phyloP scores from a whole-genome alignment of 2,888 invertebrate genomes.

The Cryptophagus acutangulus region DNA sequence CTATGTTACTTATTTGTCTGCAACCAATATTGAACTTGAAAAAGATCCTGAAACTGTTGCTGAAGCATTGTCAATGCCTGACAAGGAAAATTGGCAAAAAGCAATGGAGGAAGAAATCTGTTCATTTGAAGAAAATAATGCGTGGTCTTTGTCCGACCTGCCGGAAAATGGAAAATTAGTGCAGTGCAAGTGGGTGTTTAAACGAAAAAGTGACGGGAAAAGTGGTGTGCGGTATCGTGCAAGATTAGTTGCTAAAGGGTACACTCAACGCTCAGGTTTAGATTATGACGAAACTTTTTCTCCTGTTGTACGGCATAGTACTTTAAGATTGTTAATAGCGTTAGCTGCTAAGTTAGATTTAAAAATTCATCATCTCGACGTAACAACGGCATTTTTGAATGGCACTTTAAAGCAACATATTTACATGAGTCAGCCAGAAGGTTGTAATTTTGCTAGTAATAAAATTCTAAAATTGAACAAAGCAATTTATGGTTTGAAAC shows the following conservation, averaged over 20 bases:
- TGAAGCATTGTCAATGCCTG: constrained; percentile 27
- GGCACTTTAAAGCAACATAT: constrained; percentile 21
- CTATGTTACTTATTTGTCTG: neutral
- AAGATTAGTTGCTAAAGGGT: constrained; percentile 20
- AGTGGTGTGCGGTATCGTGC: constrained; percentile 11
- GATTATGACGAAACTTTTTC: constrained; percentile 19
- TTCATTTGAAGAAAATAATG: constrained; percentile 31
- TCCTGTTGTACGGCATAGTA: constrained; percentile 22
- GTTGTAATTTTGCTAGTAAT: constrained; percentile 16
- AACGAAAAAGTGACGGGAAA: constrained; percentile 13
- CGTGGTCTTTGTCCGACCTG: constrained; percentile 30
- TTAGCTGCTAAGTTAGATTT: constrained; percentile 22
- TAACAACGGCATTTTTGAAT: constrained; percentile 27
- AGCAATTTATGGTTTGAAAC: constrained; percentile 18
- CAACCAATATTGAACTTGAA: constrained; percentile 2
- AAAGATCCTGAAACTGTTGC: constrained; percentile 17
- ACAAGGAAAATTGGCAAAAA: constrained; percentile 22
- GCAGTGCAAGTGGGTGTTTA: constrained; percentile 21
- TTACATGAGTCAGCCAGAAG: constrained; percentile 23
- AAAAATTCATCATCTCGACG: constrained; percentile 22
- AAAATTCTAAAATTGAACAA: constrained; percentile 20
- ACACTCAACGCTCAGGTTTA: constrained; percentile 11
- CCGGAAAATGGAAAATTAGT: constrained; percentile 26
- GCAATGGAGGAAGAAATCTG: constrained; percentile 33
- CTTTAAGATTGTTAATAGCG: constrained; percentile 26